These are phyloP conservation scores for Molorchus minor DNA, from an alignment of 2,888 invertebrate species.

Conservation along the genomic window DNA sequence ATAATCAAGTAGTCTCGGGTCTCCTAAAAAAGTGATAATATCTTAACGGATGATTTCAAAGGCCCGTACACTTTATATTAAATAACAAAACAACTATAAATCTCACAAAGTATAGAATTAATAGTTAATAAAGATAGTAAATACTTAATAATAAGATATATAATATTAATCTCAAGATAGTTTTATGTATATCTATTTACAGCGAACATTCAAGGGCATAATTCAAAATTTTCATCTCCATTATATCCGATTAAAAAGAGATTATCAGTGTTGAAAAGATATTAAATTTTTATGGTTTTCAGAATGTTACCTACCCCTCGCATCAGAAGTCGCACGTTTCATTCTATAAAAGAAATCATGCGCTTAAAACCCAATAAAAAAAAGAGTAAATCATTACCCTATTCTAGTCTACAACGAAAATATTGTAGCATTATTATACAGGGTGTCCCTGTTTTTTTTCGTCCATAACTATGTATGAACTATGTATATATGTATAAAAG, in stretches of 20 bases:
- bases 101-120: conserved; percentile 25
- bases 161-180: conserved; percentile 7
- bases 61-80: conserved; percentile 11
- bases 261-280: neutral
- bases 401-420: too few relatives aligned
- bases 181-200: conserved; percentile 2
- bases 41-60: conserved; percentile 30
- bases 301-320: neutral
- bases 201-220: conserved; percentile 8
- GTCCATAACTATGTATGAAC: too few relatives aligned
- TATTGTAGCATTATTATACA: too few relatives aligned
- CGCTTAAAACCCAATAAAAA: too few relatives aligned
- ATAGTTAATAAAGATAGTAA: conserved; percentile 30
- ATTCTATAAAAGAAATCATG: too few relatives aligned
- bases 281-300: neutral
- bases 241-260: conserved; percentile 9
- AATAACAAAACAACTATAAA: conserved; percentile 19
- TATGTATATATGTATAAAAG: too few relatives aligned
- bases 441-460: too few relatives aligned
- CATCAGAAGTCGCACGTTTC: too few relatives aligned
- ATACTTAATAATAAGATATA: conserved; percentile 25
- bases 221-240: conserved; percentile 7
- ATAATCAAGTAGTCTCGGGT: conserved; percentile 9
- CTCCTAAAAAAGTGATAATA: conserved; percentile 22
- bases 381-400: too few relatives aligned